Base-by-base conservation (phyloP, 2,888 invertebrate genomes). In the Apeira syringaria region DNA sequence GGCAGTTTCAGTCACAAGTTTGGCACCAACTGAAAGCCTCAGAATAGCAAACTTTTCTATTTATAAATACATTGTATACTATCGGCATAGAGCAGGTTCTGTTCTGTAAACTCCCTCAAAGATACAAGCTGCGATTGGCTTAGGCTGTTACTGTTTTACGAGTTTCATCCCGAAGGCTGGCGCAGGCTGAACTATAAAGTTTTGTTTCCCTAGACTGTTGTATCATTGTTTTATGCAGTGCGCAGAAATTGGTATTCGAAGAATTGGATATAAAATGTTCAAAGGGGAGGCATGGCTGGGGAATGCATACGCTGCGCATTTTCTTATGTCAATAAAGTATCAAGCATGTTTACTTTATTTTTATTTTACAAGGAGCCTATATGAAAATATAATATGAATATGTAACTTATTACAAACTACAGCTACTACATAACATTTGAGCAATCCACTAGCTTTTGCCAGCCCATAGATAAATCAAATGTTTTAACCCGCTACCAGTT, bases 71-170 rank as follows among this genome's bases (percentile, higher is more conserved):
- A 53, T 51, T 37, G 50, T 42, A 25, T 18, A 40, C 45, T 47
- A 53, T 53, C 53, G 44, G 37, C 42, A 35, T 36, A 25, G 44
- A 53, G 33, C 38, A 29, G 44, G 52, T 49, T 60, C 49, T 43
- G 41, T 48, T 56, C 37, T 33, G 53, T 27, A 39, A 52, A 47
- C 46, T 51, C 34, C 40, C 24, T 49, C 32, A 43, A 42, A 44
- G 45, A 44, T 45, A 50, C 43, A 47, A 36, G 31, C 55, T 67
- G 58, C 57, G 64, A 72, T 70, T 69, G 68, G 65, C 51, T 66
- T 26, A 15, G 5, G 48, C 41, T 47, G 74, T 76, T 75, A 81
- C 78, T 69, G 74, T 80, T 84, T 84, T 83, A 84, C 71, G 78
- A 74, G 64, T 68, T 65, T 64, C 61, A 71, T 73, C 68, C 64